Evolutionary conservation across 2,113 vertebrate genomes (phyloP), one percentile per base, ranked within the genome.

Genomic region (Microtus ochrogaster): DNA sequence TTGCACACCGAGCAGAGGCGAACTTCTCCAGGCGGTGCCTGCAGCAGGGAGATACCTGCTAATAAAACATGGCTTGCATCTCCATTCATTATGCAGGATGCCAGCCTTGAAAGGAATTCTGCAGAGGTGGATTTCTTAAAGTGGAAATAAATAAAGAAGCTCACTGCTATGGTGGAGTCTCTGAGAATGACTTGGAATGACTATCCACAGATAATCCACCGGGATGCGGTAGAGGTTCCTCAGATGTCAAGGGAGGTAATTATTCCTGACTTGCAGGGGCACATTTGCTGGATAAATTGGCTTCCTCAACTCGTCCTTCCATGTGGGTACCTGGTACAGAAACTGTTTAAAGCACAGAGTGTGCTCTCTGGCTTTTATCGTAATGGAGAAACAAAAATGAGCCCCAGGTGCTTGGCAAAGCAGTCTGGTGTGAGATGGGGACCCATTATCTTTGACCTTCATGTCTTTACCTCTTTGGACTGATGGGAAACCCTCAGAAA

Each of bases 41-140:
- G 96, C 97, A 96, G 96, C 82, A 76, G 96, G 65, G 94, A 97
- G 96, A 95, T 94, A 95, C 96, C 87, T 97, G 70, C 93, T 92
- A 97, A 98, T 96, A 94, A 97, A 95, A 97, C 73, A 92, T 41
- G 41, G 44, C 95, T 94, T 87, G 91, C 88, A 93, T 94, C 94
- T 94, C 97, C 86, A 86, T 96, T 98, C 95, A 96, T 96, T 93
- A 91, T 96, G 91, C 85, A 90, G 72, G 44, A 95, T 78, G 70
- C 65, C 97, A 92, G 66, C 78, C 84, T 98, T 83, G 65, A 95
- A 96, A 89, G 87, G 63, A 47, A 65, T 76, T 68, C 81, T 92
- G 19, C 55, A 94, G 96, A 85, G 61, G 36, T 88, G 74, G 97
- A 44, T 70, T 33, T 89, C 83, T 95, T 87, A 95, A 92, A 96